Percentiles rank a stretch among this genome's conserved stretches.
Evolutionary conservation across 92 coral and sea anemone genomes (phyloP).

Genomic region (Diadumene lineata): DNA sequence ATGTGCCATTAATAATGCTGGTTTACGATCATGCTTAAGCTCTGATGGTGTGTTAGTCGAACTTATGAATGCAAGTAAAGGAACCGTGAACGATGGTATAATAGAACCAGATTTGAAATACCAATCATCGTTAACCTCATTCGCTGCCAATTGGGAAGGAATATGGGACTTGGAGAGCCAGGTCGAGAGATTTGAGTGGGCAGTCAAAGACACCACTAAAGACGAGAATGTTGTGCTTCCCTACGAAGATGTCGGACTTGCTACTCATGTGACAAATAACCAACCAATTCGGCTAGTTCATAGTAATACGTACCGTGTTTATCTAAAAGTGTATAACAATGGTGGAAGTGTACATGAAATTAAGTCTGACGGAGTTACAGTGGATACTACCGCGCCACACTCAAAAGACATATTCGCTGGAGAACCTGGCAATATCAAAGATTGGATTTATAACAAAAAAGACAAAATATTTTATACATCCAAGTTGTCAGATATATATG

Average conservation of each 20-base stretch:
- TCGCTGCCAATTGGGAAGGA: conserved; percentile 98
- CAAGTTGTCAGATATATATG: conserved; percentile 48
- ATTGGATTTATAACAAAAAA: conserved; percentile 57
- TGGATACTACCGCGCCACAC: conserved; percentile 76
- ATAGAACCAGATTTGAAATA: conserved; percentile 88
- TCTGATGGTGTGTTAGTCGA: conserved; percentile 96
- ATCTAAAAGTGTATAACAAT: conserved; percentile 63
- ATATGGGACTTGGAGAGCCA: conserved; percentile 96
- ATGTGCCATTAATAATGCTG: conserved; percentile 85
- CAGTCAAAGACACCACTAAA: conserved; percentile 62
- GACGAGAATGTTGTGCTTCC: conserved; percentile 41
- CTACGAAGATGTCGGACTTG: conserved; percentile 75
- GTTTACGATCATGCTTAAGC: conserved; percentile 63
- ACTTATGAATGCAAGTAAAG: conserved; percentile 69
- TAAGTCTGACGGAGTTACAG: conserved; percentile 84
- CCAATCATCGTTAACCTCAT: conserved; percentile 67
- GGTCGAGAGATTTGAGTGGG: conserved; percentile 89
- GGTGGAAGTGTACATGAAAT: conserved; percentile 77
- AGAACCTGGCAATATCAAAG: conserved; percentile 28
- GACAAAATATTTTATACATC: conserved; percentile 71
- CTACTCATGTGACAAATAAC: conserved; percentile 78
- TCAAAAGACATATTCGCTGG: conserved; percentile 69
- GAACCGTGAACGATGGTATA: conserved; percentile 92
- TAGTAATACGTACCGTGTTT: conserved; percentile 75
- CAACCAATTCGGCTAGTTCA: conserved; percentile 54